Evolutionary conservation across 2,888 invertebrate genomes (phyloP).

Genomic region (Gnatocerus cornutus): DNA sequence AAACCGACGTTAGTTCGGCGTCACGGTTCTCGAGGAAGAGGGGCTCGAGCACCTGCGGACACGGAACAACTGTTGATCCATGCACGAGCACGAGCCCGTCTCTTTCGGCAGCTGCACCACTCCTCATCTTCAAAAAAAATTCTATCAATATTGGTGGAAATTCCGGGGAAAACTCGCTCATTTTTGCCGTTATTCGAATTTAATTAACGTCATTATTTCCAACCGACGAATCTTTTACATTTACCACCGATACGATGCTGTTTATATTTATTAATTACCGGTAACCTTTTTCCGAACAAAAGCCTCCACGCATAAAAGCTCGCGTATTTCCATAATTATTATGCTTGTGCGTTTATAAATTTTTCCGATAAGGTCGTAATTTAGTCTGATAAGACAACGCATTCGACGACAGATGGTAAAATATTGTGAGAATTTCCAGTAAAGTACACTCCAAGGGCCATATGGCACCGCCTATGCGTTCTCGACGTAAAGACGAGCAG

Average conservation of each 20-base stretch:
- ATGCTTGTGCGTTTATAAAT: conserved; percentile 35
- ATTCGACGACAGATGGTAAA: conserved; percentile 68
- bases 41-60: conserved; percentile 60
- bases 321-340: conserved; percentile 26
- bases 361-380: conserved; percentile 58
- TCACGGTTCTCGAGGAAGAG: conserved; percentile 58
- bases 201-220: conserved; percentile 38
- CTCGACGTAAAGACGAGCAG: conserved; percentile 51
- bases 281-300: conserved; percentile 17
- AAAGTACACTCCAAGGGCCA: conserved; percentile 66
- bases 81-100: conserved; percentile 28
- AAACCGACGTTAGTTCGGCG: conserved; percentile 50
- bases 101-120: conserved; percentile 20
- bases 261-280: conserved; percentile 31
- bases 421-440: conserved; percentile 69
- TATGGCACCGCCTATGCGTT: conserved; percentile 63
- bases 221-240: conserved; percentile 15
- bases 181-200: conserved; percentile 37
- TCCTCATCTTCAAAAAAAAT: conserved; percentile 6
- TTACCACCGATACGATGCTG: conserved; percentile 14
- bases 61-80: conserved; percentile 45
- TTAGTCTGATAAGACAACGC: conserved; percentile 65
- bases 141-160: conserved; percentile 28
- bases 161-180: conserved; percentile 13
- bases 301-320: not conserved